Evolutionary conservation across 2,888 invertebrate genomes (phyloP).

Genomic region (Coenonympha glycerion): DNA sequence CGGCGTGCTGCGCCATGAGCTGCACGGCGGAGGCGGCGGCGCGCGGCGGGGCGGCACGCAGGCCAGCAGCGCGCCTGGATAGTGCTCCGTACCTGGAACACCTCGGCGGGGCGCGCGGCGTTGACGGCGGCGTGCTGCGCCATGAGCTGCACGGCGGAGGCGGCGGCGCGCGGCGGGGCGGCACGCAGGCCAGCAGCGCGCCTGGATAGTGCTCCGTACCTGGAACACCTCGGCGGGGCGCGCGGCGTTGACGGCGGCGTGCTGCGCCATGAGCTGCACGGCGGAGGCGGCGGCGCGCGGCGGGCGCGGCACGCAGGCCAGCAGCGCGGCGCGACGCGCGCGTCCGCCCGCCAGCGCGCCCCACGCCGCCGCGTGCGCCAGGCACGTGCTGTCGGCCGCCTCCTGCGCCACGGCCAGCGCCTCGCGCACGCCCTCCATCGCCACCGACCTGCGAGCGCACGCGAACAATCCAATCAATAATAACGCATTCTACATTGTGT

Average conservation of each 20-base stretch:
- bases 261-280: constrained; percentile 87
- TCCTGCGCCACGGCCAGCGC: constrained; percentile 92
- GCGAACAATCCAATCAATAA: background rate
- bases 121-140: constrained; percentile 74
- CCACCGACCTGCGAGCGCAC: constrained; percentile 79
- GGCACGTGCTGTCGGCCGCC: constrained; percentile 88
- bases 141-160: too few relatives aligned
- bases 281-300: constrained; percentile 84
- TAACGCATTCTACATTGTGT: background rate
- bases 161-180: too few relatives aligned
- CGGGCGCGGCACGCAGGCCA: constrained; percentile 79
- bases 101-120: constrained; percentile 78
- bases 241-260: constrained; percentile 82
- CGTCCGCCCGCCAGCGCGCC: constrained; percentile 62
- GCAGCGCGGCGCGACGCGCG: constrained; percentile 40
- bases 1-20: constrained; percentile 86
- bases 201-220: too few relatives aligned
- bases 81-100: constrained; percentile 75
- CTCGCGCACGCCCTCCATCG: constrained; percentile 88
- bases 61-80: too few relatives aligned
- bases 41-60: too few relatives aligned
- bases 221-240: constrained; percentile 80
- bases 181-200: too few relatives aligned
- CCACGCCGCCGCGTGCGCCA: constrained; percentile 91
- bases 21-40: too few relatives aligned